Evolutionary conservation across 92 coral and sea anemone species (phyloP).

Genomic region (Paragorgia papillata): DNA sequence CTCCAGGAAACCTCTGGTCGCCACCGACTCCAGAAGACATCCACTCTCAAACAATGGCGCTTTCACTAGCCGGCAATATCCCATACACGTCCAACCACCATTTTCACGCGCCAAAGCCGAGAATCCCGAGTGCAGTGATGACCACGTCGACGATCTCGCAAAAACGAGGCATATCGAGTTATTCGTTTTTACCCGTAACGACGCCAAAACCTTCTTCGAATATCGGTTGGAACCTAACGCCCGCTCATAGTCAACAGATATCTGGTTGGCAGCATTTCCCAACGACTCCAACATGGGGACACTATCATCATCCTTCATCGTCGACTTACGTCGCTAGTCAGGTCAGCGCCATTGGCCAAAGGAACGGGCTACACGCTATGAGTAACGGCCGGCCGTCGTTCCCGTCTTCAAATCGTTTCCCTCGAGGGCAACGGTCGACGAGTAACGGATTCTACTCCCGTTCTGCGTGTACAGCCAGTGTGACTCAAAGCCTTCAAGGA

Average conservation of each 20-base stretch:
- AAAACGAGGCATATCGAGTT: conserved; percentile 74
- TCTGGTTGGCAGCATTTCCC: conserved; percentile 96
- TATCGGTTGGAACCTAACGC: conserved; percentile 26
- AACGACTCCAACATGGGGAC: conserved; percentile 81
- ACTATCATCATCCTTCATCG: conserved; percentile 4
- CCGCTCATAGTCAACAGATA: conserved; percentile 69
- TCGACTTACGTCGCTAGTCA: conserved; percentile 25
- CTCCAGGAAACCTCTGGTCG: conserved; percentile 98
- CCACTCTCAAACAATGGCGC: conserved; percentile 88
- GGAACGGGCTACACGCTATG: conserved; percentile 30
- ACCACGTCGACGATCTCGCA: conserved; percentile 81
- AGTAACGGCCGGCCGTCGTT: conserved; percentile 69
- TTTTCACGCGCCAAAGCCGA: conserved; percentile 72
- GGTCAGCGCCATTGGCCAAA: conserved; percentile 38
- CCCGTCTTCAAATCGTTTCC: conserved; percentile 56
- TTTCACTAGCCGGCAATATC: conserved; percentile 82
- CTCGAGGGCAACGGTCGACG: conserved; percentile 35
- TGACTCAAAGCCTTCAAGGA: conserved; percentile 94
- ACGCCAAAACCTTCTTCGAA: conserved; percentile 58
- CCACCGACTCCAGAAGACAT: conserved; percentile 92
- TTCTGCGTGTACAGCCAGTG: conserved; percentile 67
- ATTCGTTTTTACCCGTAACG: conserved; percentile 73
- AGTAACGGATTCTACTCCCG: conserved; percentile 21
- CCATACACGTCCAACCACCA: conserved; percentile 81
- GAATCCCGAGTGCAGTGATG: conserved; percentile 73